These are phyloP conservation scores for Xenopus borealis DNA, from an alignment of 2,113 vertebrate species.

Conservation along the genomic window DNA sequence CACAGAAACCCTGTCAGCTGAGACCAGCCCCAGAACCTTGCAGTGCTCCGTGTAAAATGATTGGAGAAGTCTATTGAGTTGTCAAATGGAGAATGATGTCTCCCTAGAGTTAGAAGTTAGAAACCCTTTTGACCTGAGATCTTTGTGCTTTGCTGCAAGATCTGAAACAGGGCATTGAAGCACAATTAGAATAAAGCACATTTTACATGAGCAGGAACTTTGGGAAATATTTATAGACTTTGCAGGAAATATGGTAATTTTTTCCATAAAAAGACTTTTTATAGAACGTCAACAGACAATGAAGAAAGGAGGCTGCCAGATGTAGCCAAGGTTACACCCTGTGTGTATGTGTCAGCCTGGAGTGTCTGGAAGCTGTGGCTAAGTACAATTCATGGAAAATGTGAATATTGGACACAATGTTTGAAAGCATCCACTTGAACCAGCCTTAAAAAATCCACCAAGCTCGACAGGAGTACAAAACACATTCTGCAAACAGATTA, in stretches of 20 bases:
- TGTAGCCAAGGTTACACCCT: slow-evolving; percentile 12
- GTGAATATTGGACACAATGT: no score
- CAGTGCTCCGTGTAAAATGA: background rate
- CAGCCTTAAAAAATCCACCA: background rate
- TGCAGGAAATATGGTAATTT: slow-evolving; percentile 33
- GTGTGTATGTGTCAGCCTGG: background rate
- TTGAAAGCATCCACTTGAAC: background rate
- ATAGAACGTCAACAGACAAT: slow-evolving; percentile 11
- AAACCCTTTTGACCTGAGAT: background rate
- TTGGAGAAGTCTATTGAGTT: background rate
- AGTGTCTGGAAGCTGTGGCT: slow-evolving; percentile 4
- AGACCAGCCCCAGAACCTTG: background rate
- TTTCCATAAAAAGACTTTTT: slow-evolving; percentile 19
- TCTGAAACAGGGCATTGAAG: background rate
- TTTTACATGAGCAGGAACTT: background rate
- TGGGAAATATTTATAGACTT: slow-evolving; percentile 19
- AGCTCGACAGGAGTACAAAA: background rate
- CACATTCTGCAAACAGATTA: background rate
- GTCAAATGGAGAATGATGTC: background rate
- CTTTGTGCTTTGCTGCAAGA: background rate
- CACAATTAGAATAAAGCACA: background rate
- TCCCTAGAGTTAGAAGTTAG: no score
- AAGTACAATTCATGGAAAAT: background rate
- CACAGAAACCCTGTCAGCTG: background rate
- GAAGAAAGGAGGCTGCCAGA: slow-evolving; percentile 12